These are phyloP conservation scores for Calephelis virginiensis DNA, from an alignment of 1,140 invertebrate genomes.

Conservation along the genomic window DNA sequence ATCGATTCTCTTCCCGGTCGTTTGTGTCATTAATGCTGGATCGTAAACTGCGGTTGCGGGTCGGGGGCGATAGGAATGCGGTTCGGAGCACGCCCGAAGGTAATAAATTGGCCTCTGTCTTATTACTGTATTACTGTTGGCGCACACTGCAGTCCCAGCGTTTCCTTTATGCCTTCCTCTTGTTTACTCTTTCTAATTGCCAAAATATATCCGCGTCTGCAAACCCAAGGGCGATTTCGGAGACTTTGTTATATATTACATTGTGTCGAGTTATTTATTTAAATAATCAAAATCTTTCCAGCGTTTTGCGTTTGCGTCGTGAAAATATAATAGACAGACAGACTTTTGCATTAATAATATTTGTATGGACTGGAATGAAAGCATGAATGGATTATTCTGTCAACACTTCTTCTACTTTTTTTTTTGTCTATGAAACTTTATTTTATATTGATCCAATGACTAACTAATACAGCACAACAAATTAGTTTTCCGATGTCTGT, in stretches of 20 bases:
- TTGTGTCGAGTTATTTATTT: not conserved
- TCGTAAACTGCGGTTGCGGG: constrained; percentile 56
- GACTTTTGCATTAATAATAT: too few species aligned
- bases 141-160: constrained; percentile 3
- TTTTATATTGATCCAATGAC: too few species aligned
- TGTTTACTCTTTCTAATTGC: constrained; percentile 11
- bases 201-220: constrained; percentile 6
- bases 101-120: constrained; percentile 49
- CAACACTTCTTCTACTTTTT: too few species aligned
- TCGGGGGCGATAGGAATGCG: constrained; percentile 55
- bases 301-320: too few species aligned
- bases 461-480: too few species aligned
- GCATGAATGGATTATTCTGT: too few species aligned
- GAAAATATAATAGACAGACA: too few species aligned
- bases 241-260: constrained; percentile 1
- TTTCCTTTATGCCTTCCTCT: constrained; percentile 13
- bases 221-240: constrained; percentile 2
- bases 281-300: not conserved
- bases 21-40: constrained; percentile 56
- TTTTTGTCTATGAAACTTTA: too few species aligned
- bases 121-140: constrained; percentile 10
- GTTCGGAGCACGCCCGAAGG: constrained; percentile 47
- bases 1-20: constrained; percentile 68
- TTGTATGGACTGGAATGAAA: too few species aligned
- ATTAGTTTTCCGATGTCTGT: too few species aligned